Base-by-base conservation (phyloP, 2,797 vertebrate species). In the Coregonus suidteri region DNA sequence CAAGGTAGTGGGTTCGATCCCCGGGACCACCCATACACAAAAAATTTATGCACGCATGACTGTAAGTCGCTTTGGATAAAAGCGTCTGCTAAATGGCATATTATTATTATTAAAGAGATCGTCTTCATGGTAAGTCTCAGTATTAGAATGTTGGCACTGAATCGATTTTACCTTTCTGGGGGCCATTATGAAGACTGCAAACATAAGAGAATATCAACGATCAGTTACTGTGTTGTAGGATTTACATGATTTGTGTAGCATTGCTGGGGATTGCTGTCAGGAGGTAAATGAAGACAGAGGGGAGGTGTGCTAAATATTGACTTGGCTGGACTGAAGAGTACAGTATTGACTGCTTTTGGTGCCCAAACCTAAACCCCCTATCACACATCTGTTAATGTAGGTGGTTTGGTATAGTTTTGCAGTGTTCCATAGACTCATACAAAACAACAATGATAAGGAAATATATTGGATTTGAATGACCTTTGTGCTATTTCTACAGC, bases 231-330 rank as follows among this genome's bases (percentile, higher is more conserved):
- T 30, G 14, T 74, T 47, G 56, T 30, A 11, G 20, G 35, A 30
- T 41, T n/a, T 41, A 41, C 73, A 47, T 65, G 37, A 25, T 73
- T 16, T 74, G 35, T 74, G 56, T 65, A 20, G 73, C 35, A 4
- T 74, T 13, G 73, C 35, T 62, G 30, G 59, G 77, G 71, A 79
- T 71, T 79, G 72, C 71, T 56, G 41, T 75, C 37, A 54, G 16
- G 51, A 66, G 72, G 62, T 84, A 79, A 75, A 82, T 84, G 84
- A 81, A 75, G 76, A 81, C 73, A 66, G 56, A 81, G n/a, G 34
- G 64, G 77, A 72, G 18, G 30, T 25, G 34, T 53, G 41, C 65
- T 73, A 80, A 76, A 84, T 79, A 80, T 80, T 80, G 82, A 82
- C 79, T 81, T 20, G 66, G 66, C 54, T 71, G 15, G 70, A 77